Conservation (phyloP, 2,113 vertebrate species). For the Acrocephalus kingi region DNA sequence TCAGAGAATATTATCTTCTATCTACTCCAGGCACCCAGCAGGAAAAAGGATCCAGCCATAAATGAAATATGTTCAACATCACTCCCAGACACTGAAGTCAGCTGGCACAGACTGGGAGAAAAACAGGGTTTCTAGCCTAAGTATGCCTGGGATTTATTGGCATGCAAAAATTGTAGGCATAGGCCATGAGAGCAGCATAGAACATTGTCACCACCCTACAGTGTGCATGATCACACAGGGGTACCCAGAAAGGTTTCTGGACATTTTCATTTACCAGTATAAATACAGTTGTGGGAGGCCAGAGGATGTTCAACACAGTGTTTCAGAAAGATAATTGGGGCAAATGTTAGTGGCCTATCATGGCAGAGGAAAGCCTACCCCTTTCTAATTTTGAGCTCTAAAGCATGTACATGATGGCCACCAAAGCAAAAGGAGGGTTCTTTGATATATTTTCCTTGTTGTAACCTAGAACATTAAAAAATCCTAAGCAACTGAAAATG, state of each 20-base stretch:
- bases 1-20: background rate
- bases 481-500: background rate
- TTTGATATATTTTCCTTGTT: background rate
- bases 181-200: background rate
- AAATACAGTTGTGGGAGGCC: background rate
- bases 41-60: background rate
- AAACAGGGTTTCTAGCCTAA: background rate
- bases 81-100: background rate
- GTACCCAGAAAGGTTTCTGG: background rate
- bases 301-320: background rate
- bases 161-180: background rate
- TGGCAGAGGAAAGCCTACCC: background rate
- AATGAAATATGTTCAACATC: background rate
- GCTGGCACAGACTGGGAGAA: background rate
- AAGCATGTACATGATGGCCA: background rate
- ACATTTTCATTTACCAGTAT: background rate
- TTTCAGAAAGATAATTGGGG: background rate
- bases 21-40: background rate
- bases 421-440: fast-evolving
- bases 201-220: background rate
- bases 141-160: background rate
- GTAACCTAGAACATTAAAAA: background rate
- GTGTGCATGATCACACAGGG: background rate
- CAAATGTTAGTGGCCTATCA: background rate
- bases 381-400: background rate